A percentile compares a stretch with the other conserved stretches of the same genome.
Conservation (phyloP, 2,797 vertebrate species). For the Hydrophis major region DNA sequence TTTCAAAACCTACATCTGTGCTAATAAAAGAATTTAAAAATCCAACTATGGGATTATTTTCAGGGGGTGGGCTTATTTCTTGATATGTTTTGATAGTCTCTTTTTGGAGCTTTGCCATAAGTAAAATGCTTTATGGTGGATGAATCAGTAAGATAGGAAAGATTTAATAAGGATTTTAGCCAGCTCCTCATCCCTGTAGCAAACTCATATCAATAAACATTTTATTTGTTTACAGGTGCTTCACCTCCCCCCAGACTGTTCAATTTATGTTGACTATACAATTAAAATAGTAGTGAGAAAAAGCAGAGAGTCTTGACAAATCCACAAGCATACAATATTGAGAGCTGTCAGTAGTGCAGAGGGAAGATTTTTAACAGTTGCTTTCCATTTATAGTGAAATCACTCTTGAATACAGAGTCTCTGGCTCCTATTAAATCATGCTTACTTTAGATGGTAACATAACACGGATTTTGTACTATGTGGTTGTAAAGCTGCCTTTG, state of each 20-base stretch:
- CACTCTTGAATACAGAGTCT: not conserved
- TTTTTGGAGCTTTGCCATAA: constrained; percentile 8
- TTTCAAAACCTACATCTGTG: constrained; percentile 21
- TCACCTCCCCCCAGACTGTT: not conserved
- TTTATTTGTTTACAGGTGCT: not conserved
- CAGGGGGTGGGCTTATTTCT: not conserved
- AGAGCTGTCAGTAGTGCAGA: not conserved
- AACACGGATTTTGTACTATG: not conserved
- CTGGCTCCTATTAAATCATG: not conserved
- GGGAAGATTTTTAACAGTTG: fast-evolving
- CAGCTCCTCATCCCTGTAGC: constrained; percentile 9
- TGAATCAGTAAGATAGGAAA: constrained; percentile 6
- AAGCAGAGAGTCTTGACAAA: constrained; percentile 4
- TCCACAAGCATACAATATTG: not conserved
- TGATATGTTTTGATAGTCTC: not conserved
- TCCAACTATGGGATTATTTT: not conserved
- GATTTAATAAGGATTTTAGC: constrained; percentile 9
- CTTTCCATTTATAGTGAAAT: not conserved
- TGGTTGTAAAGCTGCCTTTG: not conserved
- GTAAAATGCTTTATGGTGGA: constrained; percentile 6
- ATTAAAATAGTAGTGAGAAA: constrained; percentile 5
- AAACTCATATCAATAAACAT: not conserved
- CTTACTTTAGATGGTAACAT: not conserved
- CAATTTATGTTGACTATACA: constrained; percentile 5
- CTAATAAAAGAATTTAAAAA: constrained; percentile 1